Percentiles rank a stretch among this genome's conserved stretches.
These are phyloP conservation scores for Galaxias olidus DNA, from an alignment of 2,797 vertebrate species.

Conservation along the genomic window DNA sequence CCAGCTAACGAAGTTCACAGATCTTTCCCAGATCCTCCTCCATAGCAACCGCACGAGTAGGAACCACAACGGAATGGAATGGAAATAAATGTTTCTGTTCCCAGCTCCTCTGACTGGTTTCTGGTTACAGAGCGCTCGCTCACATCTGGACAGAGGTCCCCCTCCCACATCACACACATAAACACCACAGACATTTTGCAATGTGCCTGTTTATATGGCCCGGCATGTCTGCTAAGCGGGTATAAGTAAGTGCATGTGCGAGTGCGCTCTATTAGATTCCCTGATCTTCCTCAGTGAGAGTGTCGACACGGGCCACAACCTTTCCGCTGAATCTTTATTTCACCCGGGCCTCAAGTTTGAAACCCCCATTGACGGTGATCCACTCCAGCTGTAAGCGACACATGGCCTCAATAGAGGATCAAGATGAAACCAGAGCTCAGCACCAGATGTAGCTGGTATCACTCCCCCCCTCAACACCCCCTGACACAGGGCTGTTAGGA, in stretches of 20 bases:
- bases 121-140: constrained; percentile 25
- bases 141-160: constrained; percentile 50
- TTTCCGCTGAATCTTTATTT: not conserved
- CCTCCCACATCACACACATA: constrained; percentile 58
- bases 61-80: too few relatives aligned
- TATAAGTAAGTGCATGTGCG: constrained; percentile 1
- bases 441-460: not conserved
- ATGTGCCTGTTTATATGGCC: constrained; percentile 32
- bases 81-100: too few relatives aligned
- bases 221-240: constrained; percentile 32
- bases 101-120: too few relatives aligned
- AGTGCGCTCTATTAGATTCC: not conserved
- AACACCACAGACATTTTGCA: constrained; percentile 41
- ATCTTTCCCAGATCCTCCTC: too few relatives aligned
- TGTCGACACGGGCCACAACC: not conserved
- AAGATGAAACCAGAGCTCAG: not conserved
- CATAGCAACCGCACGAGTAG: too few relatives aligned
- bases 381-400: not conserved
- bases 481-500: not conserved
- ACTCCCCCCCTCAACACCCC: not conserved
- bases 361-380: not conserved
- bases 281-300: too few relatives aligned
- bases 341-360: not conserved
- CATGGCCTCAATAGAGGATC: not conserved
- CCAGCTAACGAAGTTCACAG: too few relatives aligned